These are phyloP conservation scores for Phalloptychus januarius DNA, from an alignment of 2,797 vertebrate species.

Conservation along the genomic window DNA sequence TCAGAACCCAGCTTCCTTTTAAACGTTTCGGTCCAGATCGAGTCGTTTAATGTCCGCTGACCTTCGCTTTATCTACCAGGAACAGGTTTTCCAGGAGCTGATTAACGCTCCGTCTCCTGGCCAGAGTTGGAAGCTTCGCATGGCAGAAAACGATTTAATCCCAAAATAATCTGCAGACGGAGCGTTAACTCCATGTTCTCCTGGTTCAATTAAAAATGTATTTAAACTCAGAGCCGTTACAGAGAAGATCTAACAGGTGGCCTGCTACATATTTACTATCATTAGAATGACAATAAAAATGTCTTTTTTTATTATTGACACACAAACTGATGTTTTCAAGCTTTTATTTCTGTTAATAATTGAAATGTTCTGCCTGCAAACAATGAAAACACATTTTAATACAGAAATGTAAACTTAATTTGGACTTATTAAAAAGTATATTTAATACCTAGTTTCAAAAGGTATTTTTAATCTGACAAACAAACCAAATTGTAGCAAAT, in stretches of 20 bases:
- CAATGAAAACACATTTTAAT: too few species aligned
- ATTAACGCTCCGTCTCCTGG: neutral
- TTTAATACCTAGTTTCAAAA: too few species aligned
- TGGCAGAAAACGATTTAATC: neutral
- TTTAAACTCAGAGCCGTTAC: neutral
- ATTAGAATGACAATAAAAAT: too few species aligned
- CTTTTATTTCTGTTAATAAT: too few species aligned
- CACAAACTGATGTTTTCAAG: too few species aligned
- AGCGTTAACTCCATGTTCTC: neutral
- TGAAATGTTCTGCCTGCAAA: too few species aligned
- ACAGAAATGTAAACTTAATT: too few species aligned
- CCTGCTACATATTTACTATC: too few species aligned
- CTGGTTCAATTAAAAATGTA: neutral
- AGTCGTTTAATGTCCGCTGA: slow-evolving; percentile 26
- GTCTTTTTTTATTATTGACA: too few species aligned
- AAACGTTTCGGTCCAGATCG: slow-evolving; percentile 17
- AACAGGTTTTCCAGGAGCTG: slow-evolving; percentile 21
- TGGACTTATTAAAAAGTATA: too few species aligned
- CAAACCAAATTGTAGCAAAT: too few species aligned
- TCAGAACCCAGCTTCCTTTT: slow-evolving; percentile 1
- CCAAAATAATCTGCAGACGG: neutral
- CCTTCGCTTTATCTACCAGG: slow-evolving; percentile 31
- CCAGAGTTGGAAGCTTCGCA: neutral
- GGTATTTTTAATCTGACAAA: too few species aligned
- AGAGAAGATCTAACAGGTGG: neutral